Conservation (phyloP, 2,113 vertebrate genomes). For the Caranx melampygus region DNA sequence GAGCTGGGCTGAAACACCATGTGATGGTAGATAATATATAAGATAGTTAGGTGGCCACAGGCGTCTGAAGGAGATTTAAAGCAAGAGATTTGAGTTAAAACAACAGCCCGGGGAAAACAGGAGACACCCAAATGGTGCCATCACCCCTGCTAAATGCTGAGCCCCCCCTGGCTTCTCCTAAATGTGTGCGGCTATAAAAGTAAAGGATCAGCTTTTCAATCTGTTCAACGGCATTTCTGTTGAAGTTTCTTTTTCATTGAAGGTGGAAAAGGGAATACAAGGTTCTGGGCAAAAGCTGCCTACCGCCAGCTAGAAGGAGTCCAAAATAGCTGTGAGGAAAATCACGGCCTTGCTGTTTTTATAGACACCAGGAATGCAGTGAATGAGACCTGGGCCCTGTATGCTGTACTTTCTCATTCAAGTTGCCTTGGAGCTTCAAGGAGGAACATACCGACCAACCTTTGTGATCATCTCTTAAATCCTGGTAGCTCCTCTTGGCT, state of each 20-base stretch:
- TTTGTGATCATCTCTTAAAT: slow-evolving; percentile 42
- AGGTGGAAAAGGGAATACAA: slow-evolving; percentile 22
- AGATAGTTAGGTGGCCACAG: background rate
- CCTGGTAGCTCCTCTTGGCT: slow-evolving; percentile 32
- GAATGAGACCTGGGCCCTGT: slow-evolving; percentile 2
- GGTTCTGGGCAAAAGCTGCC: background rate
- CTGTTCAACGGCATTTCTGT: slow-evolving; percentile 47
- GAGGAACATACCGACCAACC: background rate
- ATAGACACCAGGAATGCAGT: slow-evolving; percentile 28
- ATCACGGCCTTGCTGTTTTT: slow-evolving; percentile 34
- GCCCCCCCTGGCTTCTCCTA: slow-evolving; percentile 36
- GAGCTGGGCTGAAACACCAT: slow-evolving; percentile 8
- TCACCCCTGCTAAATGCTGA: slow-evolving; percentile 20
- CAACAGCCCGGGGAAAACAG: slow-evolving; percentile 4
- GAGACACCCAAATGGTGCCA: slow-evolving; percentile 36
- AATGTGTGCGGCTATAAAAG: slow-evolving; percentile 42
- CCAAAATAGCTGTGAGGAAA: slow-evolving; percentile 30
- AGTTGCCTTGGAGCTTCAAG: background rate
- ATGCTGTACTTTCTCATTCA: slow-evolving; percentile 20
- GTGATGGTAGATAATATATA: background rate
- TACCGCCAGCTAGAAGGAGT: slow-evolving; percentile 9
- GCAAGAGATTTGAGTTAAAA: slow-evolving; percentile 16
- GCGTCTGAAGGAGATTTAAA: slow-evolving; percentile 17
- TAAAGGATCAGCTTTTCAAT: slow-evolving; percentile 35
- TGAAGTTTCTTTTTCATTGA: slow-evolving; percentile 25